Conservation (phyloP, 2,113 vertebrate species). For the Pongo pygmaeus region DNA sequence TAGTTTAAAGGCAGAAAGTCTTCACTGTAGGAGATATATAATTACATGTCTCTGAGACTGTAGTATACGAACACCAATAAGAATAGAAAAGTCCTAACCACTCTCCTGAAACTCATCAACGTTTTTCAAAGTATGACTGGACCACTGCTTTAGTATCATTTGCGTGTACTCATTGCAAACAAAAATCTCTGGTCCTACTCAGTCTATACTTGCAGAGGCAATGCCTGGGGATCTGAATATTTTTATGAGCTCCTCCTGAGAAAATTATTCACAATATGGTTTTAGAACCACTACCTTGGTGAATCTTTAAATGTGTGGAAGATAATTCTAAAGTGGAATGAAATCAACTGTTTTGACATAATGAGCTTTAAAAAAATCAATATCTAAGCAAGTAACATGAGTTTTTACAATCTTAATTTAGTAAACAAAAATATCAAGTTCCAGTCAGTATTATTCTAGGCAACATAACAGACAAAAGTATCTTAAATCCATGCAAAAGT, state of each 20-base stretch:
- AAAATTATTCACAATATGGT: neutral
- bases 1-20: neutral
- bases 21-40: neutral
- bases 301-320: neutral
- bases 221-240: neutral
- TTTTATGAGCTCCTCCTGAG: neutral
- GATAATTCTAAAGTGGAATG: neutral
- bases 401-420: neutral
- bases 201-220: neutral
- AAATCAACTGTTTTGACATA: neutral
- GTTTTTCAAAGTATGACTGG: neutral
- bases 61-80: neutral
- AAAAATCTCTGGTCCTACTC: neutral
- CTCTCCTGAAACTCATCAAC: neutral
- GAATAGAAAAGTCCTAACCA: neutral
- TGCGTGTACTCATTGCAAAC: neutral
- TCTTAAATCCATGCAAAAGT: neutral
- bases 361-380: neutral
- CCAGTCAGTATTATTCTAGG: neutral
- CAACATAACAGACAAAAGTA: neutral
- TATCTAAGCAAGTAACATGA: neutral
- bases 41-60: neutral
- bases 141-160: neutral
- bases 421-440: neutral
- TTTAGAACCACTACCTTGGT: neutral